Evolutionary conservation across 2,888 invertebrate species (phyloP).

Genomic region (Stenotaenia linearis): DNA sequence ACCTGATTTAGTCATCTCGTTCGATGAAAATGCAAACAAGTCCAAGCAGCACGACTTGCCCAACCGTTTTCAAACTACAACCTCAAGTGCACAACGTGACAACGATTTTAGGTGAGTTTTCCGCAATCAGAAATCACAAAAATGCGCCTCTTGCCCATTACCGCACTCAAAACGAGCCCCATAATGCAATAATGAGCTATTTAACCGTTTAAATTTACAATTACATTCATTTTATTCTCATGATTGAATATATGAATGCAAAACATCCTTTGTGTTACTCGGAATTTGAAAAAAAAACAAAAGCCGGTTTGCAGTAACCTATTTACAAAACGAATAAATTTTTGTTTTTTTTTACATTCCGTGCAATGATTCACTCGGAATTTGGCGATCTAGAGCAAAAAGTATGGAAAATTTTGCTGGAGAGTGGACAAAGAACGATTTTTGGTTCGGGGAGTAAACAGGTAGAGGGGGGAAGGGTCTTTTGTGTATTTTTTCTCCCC

Average conservation of each 20-base stretch:
- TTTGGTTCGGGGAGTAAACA: neutral
- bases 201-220: too few relatives aligned
- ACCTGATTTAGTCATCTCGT: neutral
- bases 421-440: neutral
- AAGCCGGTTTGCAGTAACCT: too few relatives aligned
- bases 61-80: neutral
- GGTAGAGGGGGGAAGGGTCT: neutral
- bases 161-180: too few relatives aligned
- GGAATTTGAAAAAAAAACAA: too few relatives aligned
- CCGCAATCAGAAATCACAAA: neutral
- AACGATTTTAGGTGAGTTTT: neutral
- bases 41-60: neutral
- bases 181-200: too few relatives aligned
- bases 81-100: neutral
- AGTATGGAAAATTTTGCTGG: neutral
- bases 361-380: too few relatives aligned
- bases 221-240: too few relatives aligned
- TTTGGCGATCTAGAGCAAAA: too few relatives aligned
- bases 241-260: too few relatives aligned
- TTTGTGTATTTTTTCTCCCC: neutral
- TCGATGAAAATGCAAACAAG: neutral
- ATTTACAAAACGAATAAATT: too few relatives aligned
- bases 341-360: neutral
- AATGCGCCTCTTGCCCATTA: too few relatives aligned
- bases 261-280: too few relatives aligned